Percentiles rank a stretch among this genome's conserved stretches.
Conservation (phyloP, 2,113 vertebrate genomes). For the Sciurus niger region DNA sequence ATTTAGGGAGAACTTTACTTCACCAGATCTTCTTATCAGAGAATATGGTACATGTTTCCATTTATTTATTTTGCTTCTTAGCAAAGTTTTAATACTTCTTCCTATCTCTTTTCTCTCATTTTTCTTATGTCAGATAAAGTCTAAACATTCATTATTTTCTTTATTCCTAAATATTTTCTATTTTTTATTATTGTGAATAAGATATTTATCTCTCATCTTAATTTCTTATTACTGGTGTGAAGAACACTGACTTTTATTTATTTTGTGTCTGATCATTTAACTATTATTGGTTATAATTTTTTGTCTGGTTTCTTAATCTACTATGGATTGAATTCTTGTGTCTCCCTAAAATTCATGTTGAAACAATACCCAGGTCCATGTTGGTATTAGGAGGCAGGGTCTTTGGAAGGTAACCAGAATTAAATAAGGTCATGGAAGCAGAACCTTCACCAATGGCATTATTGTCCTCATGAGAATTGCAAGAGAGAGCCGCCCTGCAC, state of each 20-base stretch:
- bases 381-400: background rate
- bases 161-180: background rate
- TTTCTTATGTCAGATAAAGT: background rate
- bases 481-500: background rate
- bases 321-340: background rate
- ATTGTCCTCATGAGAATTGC: background rate
- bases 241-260: background rate
- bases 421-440: background rate
- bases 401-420: background rate
- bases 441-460: background rate
- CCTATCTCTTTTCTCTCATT: background rate
- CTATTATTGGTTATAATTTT: background rate
- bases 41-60: background rate
- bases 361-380: background rate
- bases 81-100: background rate
- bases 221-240: background rate
- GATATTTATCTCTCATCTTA: background rate
- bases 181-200: background rate
- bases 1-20: background rate
- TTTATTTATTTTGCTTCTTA: background rate
- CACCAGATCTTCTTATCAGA: background rate
- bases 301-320: background rate
- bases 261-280: background rate
- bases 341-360: background rate
- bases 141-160: background rate